phyloP scores from a whole-genome alignment of 2,113 vertebrate species.

The Dipodomys ordii region DNA sequence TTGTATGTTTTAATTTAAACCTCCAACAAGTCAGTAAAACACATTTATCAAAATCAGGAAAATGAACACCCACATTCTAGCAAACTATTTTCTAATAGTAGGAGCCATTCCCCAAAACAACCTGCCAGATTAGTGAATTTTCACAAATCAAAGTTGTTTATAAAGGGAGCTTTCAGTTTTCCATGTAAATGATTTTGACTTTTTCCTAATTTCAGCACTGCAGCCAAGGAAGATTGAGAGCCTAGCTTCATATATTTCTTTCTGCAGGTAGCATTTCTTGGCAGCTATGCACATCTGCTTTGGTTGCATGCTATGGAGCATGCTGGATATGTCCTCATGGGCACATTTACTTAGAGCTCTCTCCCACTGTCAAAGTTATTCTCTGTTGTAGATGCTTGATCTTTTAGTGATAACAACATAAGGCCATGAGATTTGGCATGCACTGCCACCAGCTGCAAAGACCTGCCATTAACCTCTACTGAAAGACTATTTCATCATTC shows the following conservation, averaged over 20 bases:
- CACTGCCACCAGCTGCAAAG: neutral
- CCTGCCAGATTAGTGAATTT: neutral
- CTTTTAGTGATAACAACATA: neutral
- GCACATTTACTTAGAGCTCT: neutral
- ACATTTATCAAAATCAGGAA: no score
- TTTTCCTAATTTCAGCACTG: conserved; percentile 6
- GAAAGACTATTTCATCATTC: neutral
- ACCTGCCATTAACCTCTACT: neutral
- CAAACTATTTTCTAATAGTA: neutral
- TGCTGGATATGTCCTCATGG: neutral
- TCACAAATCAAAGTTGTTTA: neutral
- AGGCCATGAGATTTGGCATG: neutral
- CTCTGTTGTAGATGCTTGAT: neutral
- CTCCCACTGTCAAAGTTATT: conserved; percentile 7
- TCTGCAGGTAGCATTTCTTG: neutral
- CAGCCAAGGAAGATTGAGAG: neutral
- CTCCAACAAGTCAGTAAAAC: neutral
- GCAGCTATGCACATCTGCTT: neutral
- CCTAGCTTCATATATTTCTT: neutral
- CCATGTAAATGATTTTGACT: neutral
- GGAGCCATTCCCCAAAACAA: neutral
- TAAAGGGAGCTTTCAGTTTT: conserved; percentile 18
- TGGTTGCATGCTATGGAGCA: neutral
- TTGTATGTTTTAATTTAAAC: conserved; percentile 1
- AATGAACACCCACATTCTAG: neutral